Evolutionary conservation across 1,140 invertebrate genomes (phyloP).

Genomic region (Zophobas atratus): DNA sequence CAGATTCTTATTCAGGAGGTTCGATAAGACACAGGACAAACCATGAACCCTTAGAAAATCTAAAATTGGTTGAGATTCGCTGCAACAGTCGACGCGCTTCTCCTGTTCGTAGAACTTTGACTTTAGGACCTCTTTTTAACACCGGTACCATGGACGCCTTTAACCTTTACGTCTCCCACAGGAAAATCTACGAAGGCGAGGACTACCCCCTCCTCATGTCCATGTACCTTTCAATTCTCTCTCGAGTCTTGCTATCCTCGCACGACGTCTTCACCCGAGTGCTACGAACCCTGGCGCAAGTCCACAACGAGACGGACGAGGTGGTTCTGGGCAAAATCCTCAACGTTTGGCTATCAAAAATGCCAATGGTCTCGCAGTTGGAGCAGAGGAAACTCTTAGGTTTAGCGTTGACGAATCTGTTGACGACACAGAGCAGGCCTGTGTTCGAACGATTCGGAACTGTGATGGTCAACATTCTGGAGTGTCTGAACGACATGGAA

Average conservation of each 20-base stretch:
- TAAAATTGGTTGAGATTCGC: too few species aligned
- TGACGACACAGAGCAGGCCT: conserved; percentile 77
- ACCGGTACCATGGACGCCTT: conserved; percentile 45
- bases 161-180: conserved; percentile 62
- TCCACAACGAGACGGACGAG: conserved; percentile 69
- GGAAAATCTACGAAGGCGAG: conserved; percentile 76
- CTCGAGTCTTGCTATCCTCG: conserved; percentile 83
- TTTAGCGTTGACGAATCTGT: conserved; percentile 85
- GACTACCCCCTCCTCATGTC: conserved; percentile 81
- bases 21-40: too few species aligned
- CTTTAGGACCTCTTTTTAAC: background rate
- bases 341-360: conserved; percentile 84
- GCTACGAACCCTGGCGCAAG: conserved; percentile 71
- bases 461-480: conserved; percentile 85
- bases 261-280: conserved; percentile 81
- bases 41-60: too few species aligned
- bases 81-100: too few species aligned
- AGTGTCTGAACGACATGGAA: conserved; percentile 87
- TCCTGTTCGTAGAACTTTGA: too few species aligned
- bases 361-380: conserved; percentile 82
- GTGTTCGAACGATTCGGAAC: conserved; percentile 82
- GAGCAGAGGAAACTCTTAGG: conserved; percentile 88
- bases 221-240: conserved; percentile 83
- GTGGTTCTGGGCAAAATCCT: conserved; percentile 79
- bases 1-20: too few species aligned